Conservation (phyloP, 1,140 invertebrate genomes). For the Tribolium madens region DNA sequence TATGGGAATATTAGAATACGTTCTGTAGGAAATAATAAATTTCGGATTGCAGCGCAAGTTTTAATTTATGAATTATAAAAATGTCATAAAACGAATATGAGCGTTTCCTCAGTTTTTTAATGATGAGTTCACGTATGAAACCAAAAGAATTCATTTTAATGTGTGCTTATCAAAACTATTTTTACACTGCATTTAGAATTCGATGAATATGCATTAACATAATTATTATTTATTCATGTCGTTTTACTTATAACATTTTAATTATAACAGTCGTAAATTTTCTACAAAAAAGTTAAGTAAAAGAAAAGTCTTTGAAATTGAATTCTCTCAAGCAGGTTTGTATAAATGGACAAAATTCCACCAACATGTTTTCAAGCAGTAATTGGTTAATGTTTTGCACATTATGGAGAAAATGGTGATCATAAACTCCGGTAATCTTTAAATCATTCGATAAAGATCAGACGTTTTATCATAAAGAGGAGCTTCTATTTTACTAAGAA, state of each 20-base stretch:
- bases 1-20: slow-evolving; percentile 18
- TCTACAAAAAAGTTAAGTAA: too few species aligned
- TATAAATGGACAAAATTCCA: too few species aligned
- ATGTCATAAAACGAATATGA: slow-evolving; percentile 22
- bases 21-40: slow-evolving; percentile 28
- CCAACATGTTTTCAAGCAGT: too few species aligned
- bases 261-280: too few species aligned
- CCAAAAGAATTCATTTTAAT: neutral
- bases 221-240: neutral
- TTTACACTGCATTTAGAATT: neutral
- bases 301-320: too few species aligned
- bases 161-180: neutral
- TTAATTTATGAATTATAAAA: slow-evolving; percentile 37
- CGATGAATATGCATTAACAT: neutral
- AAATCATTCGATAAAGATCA: neutral
- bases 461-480: neutral
- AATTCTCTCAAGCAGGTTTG: too few species aligned
- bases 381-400: too few species aligned
- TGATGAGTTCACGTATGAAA: slow-evolving; percentile 19
- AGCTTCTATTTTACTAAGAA: neutral
- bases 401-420: neutral
- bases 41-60: slow-evolving; percentile 11
- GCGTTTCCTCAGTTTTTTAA: neutral
- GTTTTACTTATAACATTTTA: too few species aligned
- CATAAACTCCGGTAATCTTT: neutral